Base-by-base conservation (phyloP, 2,113 vertebrate genomes). In the Zosterops lateralis region DNA sequence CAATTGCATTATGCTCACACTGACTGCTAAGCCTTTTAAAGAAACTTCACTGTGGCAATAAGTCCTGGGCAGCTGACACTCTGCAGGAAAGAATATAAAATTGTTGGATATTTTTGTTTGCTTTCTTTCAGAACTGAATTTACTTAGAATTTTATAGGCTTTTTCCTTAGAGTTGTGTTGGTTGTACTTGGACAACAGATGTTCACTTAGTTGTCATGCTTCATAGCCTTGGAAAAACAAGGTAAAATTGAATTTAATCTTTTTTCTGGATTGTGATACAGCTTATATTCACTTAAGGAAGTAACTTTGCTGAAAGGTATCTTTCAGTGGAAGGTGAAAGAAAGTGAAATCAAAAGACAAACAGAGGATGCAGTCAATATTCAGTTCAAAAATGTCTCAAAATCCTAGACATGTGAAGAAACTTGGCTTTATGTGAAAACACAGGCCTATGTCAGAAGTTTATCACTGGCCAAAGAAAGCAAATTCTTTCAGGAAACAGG, bases 221-320 rank as follows among this genome's bases (percentile, higher is more conserved):
- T 64, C 4, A 1, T 50, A 90, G 56, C 14, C 42, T 29, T 71
- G 21, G 67, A 71, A 93, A 94, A 96, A 71, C 9, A 64, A 73
- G 16, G 15, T 28, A 13, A 84, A 92, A 87, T 57, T 84, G 22
- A 91, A 32, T 89, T 67, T 84, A 93, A 90, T 89, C 10, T 70
- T 85, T 26, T 84, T 56, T 5, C 12, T 73, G 47, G 80, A 62
- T 54, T 72, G 26, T 72, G 18, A 16, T 44, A 40, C 81, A 84
- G 45, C 31, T 81, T 45, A 34, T 81, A 78, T 21, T 78, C 80
- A 60, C 34, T 88, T 67, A 76, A 78, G 53, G 54, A 71, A 72
- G 15, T 34, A 36, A 64, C 24, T 95, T 68, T 60, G 22, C 21
- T 87, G 32, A 32, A 70, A 61, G 24, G 42, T 38, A 42, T 73